Evolutionary conservation across 2,113 vertebrate genomes (phyloP).

Genomic region (Sporophila hypoxantha): DNA sequence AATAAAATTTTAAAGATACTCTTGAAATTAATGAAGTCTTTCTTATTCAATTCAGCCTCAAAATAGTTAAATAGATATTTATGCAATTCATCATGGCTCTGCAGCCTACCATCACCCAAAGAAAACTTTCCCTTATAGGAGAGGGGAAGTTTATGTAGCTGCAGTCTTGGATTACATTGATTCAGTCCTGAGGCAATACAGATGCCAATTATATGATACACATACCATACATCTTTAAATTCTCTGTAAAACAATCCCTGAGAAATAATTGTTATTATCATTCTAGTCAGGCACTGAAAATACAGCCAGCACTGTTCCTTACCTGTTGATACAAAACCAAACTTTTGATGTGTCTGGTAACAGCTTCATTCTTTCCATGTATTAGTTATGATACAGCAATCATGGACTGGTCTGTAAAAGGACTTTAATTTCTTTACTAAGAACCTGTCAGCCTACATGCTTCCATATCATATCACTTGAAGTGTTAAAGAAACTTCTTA

Average conservation of each 20-base stretch:
- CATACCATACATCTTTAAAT: not conserved
- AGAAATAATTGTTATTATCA: not conserved
- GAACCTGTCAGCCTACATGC: not conserved
- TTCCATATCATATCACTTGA: not conserved
- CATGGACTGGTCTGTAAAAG: not conserved
- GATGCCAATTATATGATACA: conserved; percentile 1
- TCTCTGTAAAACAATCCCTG: not conserved
- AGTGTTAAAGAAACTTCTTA: not conserved
- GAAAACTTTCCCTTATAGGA: not conserved
- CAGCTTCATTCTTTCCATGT: not conserved
- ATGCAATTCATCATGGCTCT: not conserved
- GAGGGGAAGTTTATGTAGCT: conserved; percentile 20
- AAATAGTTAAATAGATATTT: not conserved
- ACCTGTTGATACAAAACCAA: not conserved
- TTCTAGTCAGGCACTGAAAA: not conserved
- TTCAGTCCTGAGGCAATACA: conserved; percentile 14
- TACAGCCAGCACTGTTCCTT: not conserved
- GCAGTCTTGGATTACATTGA: not conserved
- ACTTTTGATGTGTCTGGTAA: not conserved
- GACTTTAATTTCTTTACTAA: not conserved
- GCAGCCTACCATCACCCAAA: not conserved
- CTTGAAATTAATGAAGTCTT: not conserved
- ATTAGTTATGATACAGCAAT: not conserved
- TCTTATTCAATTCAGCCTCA: not conserved
- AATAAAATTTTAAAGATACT: not conserved